Evolutionary conservation across 2,797 vertebrate species (phyloP), one percentile per base, ranked within the genome.

Genomic region (Oceanodroma leucorhoa): DNA sequence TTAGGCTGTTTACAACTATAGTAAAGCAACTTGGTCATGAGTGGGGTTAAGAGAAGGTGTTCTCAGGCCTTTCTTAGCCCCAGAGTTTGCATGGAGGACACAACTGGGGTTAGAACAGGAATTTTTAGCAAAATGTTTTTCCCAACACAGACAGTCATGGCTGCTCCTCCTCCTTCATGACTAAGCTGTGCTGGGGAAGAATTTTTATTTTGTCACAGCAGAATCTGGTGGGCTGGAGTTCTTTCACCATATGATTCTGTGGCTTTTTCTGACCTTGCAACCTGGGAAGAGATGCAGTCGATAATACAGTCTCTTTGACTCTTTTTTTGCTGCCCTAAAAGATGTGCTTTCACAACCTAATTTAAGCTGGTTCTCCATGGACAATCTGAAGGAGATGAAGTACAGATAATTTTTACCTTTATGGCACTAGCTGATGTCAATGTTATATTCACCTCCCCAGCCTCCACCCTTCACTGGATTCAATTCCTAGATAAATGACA

Each of bases 81-180:
- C 85, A 84, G 60, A 87, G 43, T 95, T 94, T 94, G 87, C 87
- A 94, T 86, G 51, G 36, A 90, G 46, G 19, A 41, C 40, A 86
- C 51, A 62, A 26, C 11, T 32, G 53, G 11, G 46, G 29, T 78
- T 62, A 93, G 45, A 87, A 46, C 11, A 40, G 30, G 38, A 58
- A 45, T 36, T 94, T 83, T 62, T 76, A 88, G 64, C 55, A 80
- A 83, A 58, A 54, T 61, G 57, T 54, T 91, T 30, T 58, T 87
- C 71, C 69, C 34, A 36, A 24, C 34, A 45, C 22, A 76, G 71
- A 7, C 16, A 84, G 32, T 18, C 27, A 41, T 24, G 36, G 8
- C 48, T 81, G 40, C 21, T 79, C 19, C 41, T 69, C 15, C 65
- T 82, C n/a, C 24, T 29, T 86, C 72, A 61, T 24, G 38, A 61